A percentile compares a stretch with the other conserved stretches of the same genome.
Conservation (phyloP, 1,140 invertebrate genomes). For the Carcinoscorpius rotundicauda region DNA sequence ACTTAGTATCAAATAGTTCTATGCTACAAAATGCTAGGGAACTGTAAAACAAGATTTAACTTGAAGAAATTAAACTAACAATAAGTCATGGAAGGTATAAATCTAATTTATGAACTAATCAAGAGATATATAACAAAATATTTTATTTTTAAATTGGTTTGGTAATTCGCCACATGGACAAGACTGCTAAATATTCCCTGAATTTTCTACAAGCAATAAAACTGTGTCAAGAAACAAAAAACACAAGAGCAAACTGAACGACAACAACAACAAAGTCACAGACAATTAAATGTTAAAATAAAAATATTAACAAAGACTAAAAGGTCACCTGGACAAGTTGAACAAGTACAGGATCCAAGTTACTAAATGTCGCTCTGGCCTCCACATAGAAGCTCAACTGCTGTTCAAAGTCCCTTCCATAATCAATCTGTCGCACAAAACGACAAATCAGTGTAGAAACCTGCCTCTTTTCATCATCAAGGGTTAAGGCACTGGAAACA, state of each 20-base stretch:
- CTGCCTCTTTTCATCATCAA: constrained; percentile 81
- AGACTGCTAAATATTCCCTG: too few species aligned
- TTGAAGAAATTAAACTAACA: too few species aligned
- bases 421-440: constrained; percentile 64
- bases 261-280: background rate
- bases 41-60: too few species aligned
- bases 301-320: background rate
- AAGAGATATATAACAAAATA: too few species aligned
- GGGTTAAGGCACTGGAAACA: constrained; percentile 62
- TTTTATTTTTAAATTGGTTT: too few species aligned
- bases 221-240: background rate
- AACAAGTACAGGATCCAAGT: constrained; percentile 71
- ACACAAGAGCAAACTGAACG: background rate
- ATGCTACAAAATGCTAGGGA: too few species aligned
- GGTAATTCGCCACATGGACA: too few species aligned
- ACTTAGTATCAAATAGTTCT: too few species aligned
- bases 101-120: too few species aligned
- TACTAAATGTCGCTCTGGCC: constrained; percentile 71
- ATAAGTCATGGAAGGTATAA: too few species aligned
- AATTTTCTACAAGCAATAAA: constrained; percentile 20
- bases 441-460: constrained; percentile 69
- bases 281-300: constrained; percentile 8
- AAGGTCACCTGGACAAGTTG: constrained; percentile 63
- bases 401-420: constrained; percentile 66
- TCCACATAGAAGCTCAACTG: constrained; percentile 87